Percentiles rank a stretch among this genome's conserved stretches.
phyloP scores from a whole-genome alignment of 2,888 invertebrate genomes.

The Pinctada fucata region DNA sequence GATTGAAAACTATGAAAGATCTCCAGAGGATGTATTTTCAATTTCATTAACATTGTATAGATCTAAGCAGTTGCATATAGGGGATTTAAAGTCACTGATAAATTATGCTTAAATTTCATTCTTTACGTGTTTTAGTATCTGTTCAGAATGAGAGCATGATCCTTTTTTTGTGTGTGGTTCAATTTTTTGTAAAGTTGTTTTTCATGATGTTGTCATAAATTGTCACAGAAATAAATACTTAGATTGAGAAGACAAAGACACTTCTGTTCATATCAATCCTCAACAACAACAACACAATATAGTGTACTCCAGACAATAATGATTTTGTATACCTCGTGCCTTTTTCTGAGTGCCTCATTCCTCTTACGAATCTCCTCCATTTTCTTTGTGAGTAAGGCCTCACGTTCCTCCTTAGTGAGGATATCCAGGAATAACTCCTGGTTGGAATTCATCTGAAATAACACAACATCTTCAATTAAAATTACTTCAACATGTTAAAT shows the following conservation, averaged over 20 bases:
- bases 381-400: constrained; percentile 73
- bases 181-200: neutral
- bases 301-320: neutral
- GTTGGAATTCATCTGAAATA: constrained; percentile 50
- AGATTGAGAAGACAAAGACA: neutral
- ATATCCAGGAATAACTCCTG: constrained; percentile 70
- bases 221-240: neutral
- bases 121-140: neutral
- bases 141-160: neutral
- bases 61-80: neutral
- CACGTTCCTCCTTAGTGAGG: constrained; percentile 75
- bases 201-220: neutral
- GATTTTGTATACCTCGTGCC: constrained; percentile 66
- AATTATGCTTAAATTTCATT: neutral
- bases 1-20: neutral
- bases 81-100: neutral
- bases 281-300: no score
- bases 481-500: neutral
- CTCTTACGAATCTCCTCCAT: constrained; percentile 75
- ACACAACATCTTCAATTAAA: neutral
- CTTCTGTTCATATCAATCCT: no score
- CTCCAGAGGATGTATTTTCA: no score
- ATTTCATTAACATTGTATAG: no score
- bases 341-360: constrained; percentile 69
- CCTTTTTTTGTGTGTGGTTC: neutral